phyloP scores from a whole-genome alignment of 1,140 invertebrate genomes.

The Ips typographus region DNA sequence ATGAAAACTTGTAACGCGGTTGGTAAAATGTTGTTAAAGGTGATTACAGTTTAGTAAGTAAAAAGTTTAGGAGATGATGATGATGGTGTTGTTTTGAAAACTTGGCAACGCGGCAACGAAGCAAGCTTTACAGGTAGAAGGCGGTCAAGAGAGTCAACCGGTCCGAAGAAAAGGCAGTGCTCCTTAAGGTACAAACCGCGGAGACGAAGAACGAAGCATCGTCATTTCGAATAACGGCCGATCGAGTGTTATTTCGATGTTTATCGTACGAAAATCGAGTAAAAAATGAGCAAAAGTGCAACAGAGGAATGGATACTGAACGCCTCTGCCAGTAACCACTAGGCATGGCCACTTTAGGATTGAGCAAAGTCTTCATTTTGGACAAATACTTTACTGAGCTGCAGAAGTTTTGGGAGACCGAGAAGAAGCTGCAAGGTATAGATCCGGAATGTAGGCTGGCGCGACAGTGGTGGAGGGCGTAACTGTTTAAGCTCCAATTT shows the following conservation, averaged over 20 bases:
- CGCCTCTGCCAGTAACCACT: constrained; percentile 1
- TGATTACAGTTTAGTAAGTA: neutral
- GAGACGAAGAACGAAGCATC: neutral
- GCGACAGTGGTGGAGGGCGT: constrained; percentile 8
- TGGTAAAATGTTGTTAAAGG: neutral
- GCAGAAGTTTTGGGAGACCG: constrained; percentile 96
- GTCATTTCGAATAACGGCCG: constrained; percentile 10
- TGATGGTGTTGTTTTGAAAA: constrained; percentile 23
- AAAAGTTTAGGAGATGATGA: neutral
- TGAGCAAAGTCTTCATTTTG: constrained; percentile 95
- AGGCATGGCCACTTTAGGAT: constrained; percentile 85
- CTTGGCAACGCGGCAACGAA: constrained; percentile 17
- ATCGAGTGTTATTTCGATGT: constrained; percentile 14
- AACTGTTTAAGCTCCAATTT: too few species aligned
- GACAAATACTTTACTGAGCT: constrained; percentile 96
- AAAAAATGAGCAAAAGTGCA: constrained; percentile 21
- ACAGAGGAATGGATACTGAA: constrained; percentile 12
- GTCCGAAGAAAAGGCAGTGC: constrained; percentile 32
- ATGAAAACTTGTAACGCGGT: too few species aligned
- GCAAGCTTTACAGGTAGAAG: constrained; percentile 26
- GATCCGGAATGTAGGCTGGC: constrained; percentile 25
- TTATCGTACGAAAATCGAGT: neutral
- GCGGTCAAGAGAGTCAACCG: constrained; percentile 32
- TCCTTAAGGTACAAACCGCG: constrained; percentile 24
- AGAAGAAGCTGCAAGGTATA: constrained; percentile 91